These are phyloP conservation scores for Frankliniella fusca DNA, from an alignment of 2,888 invertebrate genomes.

Conservation along the genomic window DNA sequence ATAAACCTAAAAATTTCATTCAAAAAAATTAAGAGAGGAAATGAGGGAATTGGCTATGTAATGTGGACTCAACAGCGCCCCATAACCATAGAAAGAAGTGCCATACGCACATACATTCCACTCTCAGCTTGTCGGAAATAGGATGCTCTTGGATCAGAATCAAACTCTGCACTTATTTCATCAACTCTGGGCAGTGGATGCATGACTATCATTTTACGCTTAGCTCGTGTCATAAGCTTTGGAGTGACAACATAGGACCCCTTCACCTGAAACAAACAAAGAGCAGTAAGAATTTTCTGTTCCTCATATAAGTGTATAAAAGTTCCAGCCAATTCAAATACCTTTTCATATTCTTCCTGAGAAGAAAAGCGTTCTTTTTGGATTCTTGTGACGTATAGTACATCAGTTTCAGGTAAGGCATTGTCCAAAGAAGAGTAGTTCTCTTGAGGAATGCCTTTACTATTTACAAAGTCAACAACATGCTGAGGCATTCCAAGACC, in stretches of 20 bases:
- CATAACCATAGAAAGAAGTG: constrained; percentile 84
- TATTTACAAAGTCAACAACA: constrained; percentile 71
- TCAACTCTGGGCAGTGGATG: constrained; percentile 93
- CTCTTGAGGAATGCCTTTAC: constrained; percentile 74
- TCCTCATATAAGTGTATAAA: background rate
- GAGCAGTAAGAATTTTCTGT: too few relatives aligned
- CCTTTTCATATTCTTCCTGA: constrained; percentile 80
- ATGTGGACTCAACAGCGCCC: constrained; percentile 49
- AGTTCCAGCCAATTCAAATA: constrained; percentile 46
- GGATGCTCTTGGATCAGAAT: constrained; percentile 93
- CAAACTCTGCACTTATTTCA: constrained; percentile 93
- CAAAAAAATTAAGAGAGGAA: constrained; percentile 4
- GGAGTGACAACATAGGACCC: constrained; percentile 90
- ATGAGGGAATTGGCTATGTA: too few relatives aligned
- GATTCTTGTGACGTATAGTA: constrained; percentile 96
- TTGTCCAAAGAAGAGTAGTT: constrained; percentile 71
- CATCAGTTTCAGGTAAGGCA: constrained; percentile 89
- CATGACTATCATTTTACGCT: constrained; percentile 91
- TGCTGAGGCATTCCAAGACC: constrained; percentile 87
- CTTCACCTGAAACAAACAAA: constrained; percentile 60
- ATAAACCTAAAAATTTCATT: background rate
- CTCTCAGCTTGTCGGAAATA: constrained; percentile 98
- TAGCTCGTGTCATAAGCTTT: constrained; percentile 90
- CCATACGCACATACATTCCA: constrained; percentile 98
- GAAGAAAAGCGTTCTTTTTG: constrained; percentile 87